phyloP scores from a whole-genome alignment of 1,140 invertebrate species.

The Achroia grisella region DNA sequence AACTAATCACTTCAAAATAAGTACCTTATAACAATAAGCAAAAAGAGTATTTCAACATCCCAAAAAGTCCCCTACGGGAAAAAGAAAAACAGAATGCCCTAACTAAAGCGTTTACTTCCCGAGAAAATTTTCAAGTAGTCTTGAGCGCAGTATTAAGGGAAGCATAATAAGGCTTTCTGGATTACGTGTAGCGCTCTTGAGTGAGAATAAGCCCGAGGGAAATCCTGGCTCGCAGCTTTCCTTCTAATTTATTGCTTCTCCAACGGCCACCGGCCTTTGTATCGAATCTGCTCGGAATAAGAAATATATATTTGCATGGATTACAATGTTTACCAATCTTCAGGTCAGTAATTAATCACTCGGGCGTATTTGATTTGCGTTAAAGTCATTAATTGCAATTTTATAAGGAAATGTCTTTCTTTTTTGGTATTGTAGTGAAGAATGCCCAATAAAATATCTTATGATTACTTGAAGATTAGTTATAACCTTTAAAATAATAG shows the following conservation, averaged over 20 bases:
- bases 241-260: slow-evolving; percentile 67
- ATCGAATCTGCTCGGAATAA: slow-evolving; percentile 60
- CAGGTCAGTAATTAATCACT: slow-evolving; percentile 30
- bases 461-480: no score
- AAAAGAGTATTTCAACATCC: no score
- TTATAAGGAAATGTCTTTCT: no score
- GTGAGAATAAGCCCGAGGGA: slow-evolving; percentile 70
- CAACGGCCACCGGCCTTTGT: slow-evolving; percentile 66
- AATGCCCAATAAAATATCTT: no score
- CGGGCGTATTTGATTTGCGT: slow-evolving; percentile 11
- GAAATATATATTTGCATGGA: slow-evolving; percentile 66
- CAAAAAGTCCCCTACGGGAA: slow-evolving; percentile 3
- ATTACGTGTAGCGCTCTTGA: slow-evolving; percentile 70
- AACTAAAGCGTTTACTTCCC: slow-evolving; percentile 54
- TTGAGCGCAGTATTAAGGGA: slow-evolving; percentile 65
- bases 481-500: no score
- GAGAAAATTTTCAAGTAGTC: slow-evolving; percentile 70
- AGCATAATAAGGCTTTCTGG: slow-evolving; percentile 72
- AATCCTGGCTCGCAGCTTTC: slow-evolving; percentile 70
- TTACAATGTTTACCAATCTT: slow-evolving; percentile 50
- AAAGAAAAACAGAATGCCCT: slow-evolving; percentile 1
- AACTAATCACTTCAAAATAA: no score
- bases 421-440: no score
- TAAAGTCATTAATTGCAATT: no score
- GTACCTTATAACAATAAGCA: no score